phyloP scores from a whole-genome alignment of 2,888 invertebrate genomes.

The Oscheius myriophilus region DNA sequence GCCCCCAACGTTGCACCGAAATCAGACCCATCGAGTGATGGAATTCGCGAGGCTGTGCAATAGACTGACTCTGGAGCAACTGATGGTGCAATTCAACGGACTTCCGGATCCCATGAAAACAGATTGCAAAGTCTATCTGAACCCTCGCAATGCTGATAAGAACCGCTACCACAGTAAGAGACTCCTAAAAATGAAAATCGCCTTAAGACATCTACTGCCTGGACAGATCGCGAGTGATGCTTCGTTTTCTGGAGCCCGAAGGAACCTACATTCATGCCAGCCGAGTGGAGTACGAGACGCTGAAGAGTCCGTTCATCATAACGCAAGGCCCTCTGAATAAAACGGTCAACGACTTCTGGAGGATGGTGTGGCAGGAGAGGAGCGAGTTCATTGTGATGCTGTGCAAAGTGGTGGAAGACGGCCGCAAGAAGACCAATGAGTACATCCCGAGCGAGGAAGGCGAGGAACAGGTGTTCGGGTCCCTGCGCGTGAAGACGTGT shows the following conservation, averaged over 20 bases:
- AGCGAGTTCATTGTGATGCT: conserved; percentile 40
- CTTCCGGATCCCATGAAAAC: conserved; percentile 33
- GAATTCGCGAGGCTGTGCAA: conserved; percentile 33
- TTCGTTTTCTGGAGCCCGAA: conserved; percentile 26
- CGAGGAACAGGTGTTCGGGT: background rate
- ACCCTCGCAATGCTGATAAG: conserved; percentile 30
- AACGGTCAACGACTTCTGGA: conserved; percentile 43
- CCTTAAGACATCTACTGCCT: conserved; percentile 41
- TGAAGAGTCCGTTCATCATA: conserved; percentile 41
- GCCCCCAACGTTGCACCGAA: too few relatives aligned
- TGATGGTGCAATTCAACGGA: conserved; percentile 30
- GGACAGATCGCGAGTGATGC: conserved; percentile 35
- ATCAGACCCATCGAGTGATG: conserved; percentile 8
- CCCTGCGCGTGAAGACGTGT: conserved; percentile 1
- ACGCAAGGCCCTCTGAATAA: conserved; percentile 42
- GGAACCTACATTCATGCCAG: conserved; percentile 46
- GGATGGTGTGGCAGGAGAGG: conserved; percentile 50
- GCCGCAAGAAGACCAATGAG: conserved; percentile 40
- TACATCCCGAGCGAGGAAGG: conserved; percentile 28
- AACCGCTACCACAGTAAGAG: conserved; percentile 38
- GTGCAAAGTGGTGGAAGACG: conserved; percentile 38
- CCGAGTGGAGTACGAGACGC: conserved; percentile 32
- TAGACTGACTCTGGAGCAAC: conserved; percentile 30
- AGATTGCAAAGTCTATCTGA: conserved; percentile 34
- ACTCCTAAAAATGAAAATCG: background rate